Base-by-base conservation (phyloP, 2,797 vertebrate species). In the Cossypha niveicapilla region DNA sequence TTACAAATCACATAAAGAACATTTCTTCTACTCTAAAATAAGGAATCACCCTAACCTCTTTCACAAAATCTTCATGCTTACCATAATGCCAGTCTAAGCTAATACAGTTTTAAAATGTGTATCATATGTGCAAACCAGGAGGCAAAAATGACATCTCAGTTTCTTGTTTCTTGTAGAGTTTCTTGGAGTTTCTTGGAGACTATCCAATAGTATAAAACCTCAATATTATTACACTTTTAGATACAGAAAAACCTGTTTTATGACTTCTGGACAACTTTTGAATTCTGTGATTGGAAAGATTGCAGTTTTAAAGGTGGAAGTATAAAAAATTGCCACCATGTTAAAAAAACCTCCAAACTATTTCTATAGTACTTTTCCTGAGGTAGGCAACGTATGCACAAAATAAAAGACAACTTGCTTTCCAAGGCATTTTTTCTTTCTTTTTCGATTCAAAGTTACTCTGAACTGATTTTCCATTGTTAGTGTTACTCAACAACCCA, bases 401-500 rank as follows among this genome's bases (percentile, higher is more conserved):
- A 68, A 70, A 58, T 11, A 10, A 74, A 71, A 77, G 24, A 50
- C 3, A 14, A 30, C 10, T 76, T 70, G 17, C 10, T 47, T 68
- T 57, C 62, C 61, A 65, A 35, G 24, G 0, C 4, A 25, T 32
- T 7, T 58, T 67, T 63, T 13, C 15, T 35, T 73, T 76, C 18
- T 56, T 92, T 86, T 84, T 41, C 37, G 30, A 66, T 41, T 74
- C 45, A 65, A 74, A 93, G 30, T n/a, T 80, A 76, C 21, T 70
- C 28, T 53, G 54, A 70, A 45, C 17, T 56, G 21, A 28, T 81
- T 62, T 84, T 56, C 57, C 57, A 32, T 28, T 6, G 2, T n/a
- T 30, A 42, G 15, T 70, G 16, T 57, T 57, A 74, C 34, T 80
- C 61, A 77, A 35, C 45, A 71, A 37, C 32, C 17, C 12, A 32